A percentile compares a stretch with the other conserved stretches of the same genome.
phyloP scores from a whole-genome alignment of 2,113 vertebrate species.

The Micronisus gabar region DNA sequence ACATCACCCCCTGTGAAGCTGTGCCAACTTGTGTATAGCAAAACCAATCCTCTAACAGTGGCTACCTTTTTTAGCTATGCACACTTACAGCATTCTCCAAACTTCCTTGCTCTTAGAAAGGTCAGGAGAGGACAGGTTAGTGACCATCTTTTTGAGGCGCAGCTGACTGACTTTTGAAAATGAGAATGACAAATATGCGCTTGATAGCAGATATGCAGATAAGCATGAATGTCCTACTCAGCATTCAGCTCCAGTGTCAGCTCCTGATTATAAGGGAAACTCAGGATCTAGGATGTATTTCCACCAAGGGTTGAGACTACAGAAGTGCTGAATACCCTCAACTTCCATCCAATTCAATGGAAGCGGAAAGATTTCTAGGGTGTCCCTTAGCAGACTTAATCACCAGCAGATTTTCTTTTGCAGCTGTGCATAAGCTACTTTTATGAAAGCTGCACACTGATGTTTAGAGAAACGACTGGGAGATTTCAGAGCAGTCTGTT shows the following conservation, averaged over 20 bases:
- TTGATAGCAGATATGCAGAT: constrained; percentile 46
- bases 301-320: background rate
- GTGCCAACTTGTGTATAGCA: background rate
- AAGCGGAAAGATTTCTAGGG: background rate
- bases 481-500: background rate
- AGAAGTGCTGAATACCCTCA: background rate
- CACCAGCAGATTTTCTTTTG: background rate
- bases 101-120: background rate
- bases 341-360: background rate
- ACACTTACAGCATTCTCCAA: background rate
- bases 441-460: background rate
- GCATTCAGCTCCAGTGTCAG: constrained; percentile 1
- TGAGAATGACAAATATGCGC: constrained; percentile 53
- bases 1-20: background rate
- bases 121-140: background rate
- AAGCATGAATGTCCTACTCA: constrained; percentile 22
- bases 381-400: background rate
- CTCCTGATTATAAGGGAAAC: background rate
- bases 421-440: background rate
- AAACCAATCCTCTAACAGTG: background rate
- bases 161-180: constrained; percentile 39
- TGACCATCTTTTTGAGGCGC: background rate
- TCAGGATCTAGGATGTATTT: background rate
- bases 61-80: background rate
- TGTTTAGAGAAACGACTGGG: background rate